Conservation (phyloP, 2,888 invertebrate genomes). For the Drosophila paramelanica region DNA sequence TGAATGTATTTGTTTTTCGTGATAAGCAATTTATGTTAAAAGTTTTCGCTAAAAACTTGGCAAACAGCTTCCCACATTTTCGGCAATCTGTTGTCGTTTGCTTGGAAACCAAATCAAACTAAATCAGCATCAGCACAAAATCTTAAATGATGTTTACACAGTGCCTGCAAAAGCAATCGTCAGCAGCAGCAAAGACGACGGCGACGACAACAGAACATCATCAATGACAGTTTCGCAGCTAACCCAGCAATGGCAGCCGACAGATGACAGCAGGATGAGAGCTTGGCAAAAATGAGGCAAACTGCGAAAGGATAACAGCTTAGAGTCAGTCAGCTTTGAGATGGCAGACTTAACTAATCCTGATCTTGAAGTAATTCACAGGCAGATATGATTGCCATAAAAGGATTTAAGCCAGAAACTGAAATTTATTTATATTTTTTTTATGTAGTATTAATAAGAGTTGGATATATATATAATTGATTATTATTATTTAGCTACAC, state of each 20-base stretch:
- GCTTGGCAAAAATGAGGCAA: background rate
- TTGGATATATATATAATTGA: no score
- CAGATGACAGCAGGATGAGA: conserved; percentile 4
- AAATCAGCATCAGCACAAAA: conserved; percentile 67
- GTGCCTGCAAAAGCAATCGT: conserved; percentile 54
- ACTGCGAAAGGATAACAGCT: conserved; percentile 17
- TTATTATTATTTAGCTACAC: no score
- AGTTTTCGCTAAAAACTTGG: conserved; percentile 65
- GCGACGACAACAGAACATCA: conserved; percentile 33
- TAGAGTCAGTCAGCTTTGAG: conserved; percentile 1
- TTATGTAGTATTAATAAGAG: no score
- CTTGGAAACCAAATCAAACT: conserved; percentile 63
- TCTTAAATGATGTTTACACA: conserved; percentile 65
- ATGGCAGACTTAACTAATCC: background rate
- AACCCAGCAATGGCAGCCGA: conserved; percentile 6
- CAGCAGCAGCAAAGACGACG: conserved; percentile 33
- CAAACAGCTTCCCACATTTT: conserved; percentile 40
- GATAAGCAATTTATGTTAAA: conserved; percentile 74
- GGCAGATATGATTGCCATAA: no score
- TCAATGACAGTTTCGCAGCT: conserved; percentile 39
- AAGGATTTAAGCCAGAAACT: no score
- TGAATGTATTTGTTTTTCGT: conserved; percentile 42
- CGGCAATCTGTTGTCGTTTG: conserved; percentile 38
- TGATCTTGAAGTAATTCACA: no score
- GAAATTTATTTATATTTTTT: no score